These are phyloP conservation scores for Hyperoplus lanceolatus DNA, from an alignment of 2,797 vertebrate genomes.

Conservation along the genomic window DNA sequence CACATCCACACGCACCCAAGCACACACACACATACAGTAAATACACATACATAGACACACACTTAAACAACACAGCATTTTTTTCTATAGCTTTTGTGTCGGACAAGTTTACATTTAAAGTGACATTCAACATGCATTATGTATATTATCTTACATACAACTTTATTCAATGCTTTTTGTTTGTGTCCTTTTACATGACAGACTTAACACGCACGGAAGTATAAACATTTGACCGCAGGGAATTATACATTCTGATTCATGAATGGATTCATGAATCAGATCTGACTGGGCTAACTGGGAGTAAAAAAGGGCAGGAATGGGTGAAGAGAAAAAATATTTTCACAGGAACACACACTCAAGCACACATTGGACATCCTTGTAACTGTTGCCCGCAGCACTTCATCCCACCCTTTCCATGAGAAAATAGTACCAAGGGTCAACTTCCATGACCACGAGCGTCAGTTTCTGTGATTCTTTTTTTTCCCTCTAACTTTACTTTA, in stretches of 20 bases:
- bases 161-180: conserved; percentile 5
- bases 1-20: conserved; percentile 41
- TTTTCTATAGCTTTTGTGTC: conserved; percentile 35
- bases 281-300: conserved; percentile 19
- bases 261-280: conserved; percentile 23
- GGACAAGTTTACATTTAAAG: conserved; percentile 17
- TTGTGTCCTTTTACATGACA: background rate
- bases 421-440: conserved; percentile 59
- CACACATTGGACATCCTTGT: conserved; percentile 27
- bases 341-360: conserved; percentile 27
- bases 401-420: conserved; percentile 61
- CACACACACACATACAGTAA: conserved; percentile 30
- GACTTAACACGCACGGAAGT: background rate
- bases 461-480: conserved; percentile 23
- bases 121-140: conserved; percentile 25
- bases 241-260: conserved; percentile 18
- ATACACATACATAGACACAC: background rate
- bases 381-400: conserved; percentile 60
- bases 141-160: background rate
- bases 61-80: conserved; percentile 4
- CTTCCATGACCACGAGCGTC: conserved; percentile 32
- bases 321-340: conserved; percentile 21
- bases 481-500: background rate
- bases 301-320: conserved; percentile 1
- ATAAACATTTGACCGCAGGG: conserved; percentile 1